phyloP scores from a whole-genome alignment of 2,888 invertebrate genomes.

The Lepidocyrtinus sp. region DNA sequence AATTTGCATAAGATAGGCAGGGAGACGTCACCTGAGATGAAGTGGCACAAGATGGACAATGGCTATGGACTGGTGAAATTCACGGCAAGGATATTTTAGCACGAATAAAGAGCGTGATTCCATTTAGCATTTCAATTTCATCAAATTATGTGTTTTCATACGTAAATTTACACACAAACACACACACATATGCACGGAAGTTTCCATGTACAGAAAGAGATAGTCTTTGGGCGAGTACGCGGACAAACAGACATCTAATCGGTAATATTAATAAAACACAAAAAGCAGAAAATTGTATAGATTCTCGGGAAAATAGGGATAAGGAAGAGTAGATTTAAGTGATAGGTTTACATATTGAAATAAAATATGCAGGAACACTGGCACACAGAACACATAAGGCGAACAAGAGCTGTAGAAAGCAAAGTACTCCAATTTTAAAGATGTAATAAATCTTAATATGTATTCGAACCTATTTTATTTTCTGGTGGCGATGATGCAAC shows the following conservation, averaged over 20 bases:
- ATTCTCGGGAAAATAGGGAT: background rate
- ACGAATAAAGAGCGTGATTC: background rate
- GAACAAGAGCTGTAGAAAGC: background rate
- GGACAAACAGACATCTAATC: too few relatives aligned
- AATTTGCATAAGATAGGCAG: too few relatives aligned
- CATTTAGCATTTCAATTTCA: slow-evolving; percentile 7
- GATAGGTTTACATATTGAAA: background rate
- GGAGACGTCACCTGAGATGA: too few relatives aligned
- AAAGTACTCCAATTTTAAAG: background rate
- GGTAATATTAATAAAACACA: too few relatives aligned
- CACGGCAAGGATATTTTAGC: background rate
- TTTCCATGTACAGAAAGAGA: too few relatives aligned
- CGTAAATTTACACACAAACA: background rate
- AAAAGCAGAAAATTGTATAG: background rate
- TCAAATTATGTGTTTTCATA: background rate
- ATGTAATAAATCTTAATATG: too few relatives aligned
- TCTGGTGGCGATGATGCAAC: too few relatives aligned
- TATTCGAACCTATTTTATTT: too few relatives aligned
- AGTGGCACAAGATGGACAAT: background rate
- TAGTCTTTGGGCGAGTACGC: too few relatives aligned
- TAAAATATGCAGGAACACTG: background rate
- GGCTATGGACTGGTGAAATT: background rate
- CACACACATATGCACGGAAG: slow-evolving; percentile 6
- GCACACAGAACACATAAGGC: slow-evolving; percentile 6
- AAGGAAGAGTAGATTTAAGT: background rate